Evolutionary conservation across 2,888 invertebrate genomes (phyloP).

Genomic region (Lysandra coridon): DNA sequence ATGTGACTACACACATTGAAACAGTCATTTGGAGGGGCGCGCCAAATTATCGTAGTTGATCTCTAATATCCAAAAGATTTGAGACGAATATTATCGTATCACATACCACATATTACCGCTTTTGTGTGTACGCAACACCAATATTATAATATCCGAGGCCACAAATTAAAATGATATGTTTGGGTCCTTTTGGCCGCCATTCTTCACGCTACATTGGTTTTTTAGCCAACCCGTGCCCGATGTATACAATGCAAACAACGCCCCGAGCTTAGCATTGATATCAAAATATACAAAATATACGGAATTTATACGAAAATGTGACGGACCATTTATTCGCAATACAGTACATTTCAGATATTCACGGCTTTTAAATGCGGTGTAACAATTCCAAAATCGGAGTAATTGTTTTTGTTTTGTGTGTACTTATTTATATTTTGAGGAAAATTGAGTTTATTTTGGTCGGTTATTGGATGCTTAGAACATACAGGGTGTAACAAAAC

Average conservation of each 20-base stretch:
- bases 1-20: too few relatives aligned
- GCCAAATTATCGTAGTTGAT: too few relatives aligned
- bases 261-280: slow-evolving; percentile 9
- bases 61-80: too few relatives aligned
- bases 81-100: too few relatives aligned
- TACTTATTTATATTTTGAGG: not conserved
- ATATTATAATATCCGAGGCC: slow-evolving; percentile 2
- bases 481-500: not conserved
- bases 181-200: slow-evolving; percentile 36
- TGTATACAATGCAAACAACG: slow-evolving; percentile 20
- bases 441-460: not conserved
- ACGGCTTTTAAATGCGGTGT: not conserved
- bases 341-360: not conserved
- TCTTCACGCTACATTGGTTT: slow-evolving; percentile 38
- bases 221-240: slow-evolving; percentile 32
- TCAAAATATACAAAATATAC: slow-evolving; percentile 2
- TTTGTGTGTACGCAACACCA: not conserved
- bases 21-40: too few relatives aligned
- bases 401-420: not conserved
- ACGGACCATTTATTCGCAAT: slow-evolving; percentile 5
- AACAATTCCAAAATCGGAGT: too few relatives aligned
- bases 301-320: slow-evolving; percentile 17
- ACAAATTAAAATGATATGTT: slow-evolving; percentile 38
- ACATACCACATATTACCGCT: too few relatives aligned
- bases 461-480: not conserved